Evolutionary conservation across 2,113 vertebrate genomes (phyloP), one percentile per base, ranked within the genome.

Genomic region (Hippocampus abdominalis): DNA sequence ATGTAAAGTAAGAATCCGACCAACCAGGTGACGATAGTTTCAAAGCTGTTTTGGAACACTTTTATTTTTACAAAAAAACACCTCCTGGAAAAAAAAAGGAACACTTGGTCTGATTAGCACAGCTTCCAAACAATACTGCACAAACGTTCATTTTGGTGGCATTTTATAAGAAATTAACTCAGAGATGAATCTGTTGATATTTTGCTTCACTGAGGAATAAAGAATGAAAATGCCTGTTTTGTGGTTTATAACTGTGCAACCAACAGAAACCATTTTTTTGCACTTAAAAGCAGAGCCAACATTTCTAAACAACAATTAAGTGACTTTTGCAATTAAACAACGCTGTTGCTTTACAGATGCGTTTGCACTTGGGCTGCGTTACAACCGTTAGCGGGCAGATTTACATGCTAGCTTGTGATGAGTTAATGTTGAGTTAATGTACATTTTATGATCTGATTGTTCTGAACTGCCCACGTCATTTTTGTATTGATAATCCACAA

Each of bases 151-250:
- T 62, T 63, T 20, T 63, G 20, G 9, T 7, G 11, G 11, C 42
- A 64, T 15, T 60, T 18, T 60, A 60, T 32, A 8, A 15, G 6
- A 60, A 60, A 60, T 18, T 6, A 4, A 57, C 23, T 54, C 13
- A 57, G 21, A 57, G 54, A 16, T 60, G 27, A 42, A 42, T 64
- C 5, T n/a, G 61, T n/a, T 36, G 61, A 64, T 44, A 44, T 44
- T 77, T 67, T 57, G 46, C 46, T 2, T 1, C 18, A 16, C 11
- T 63, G 40, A 64, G 68, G 49, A 85, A 74, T 75, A 76, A 86
- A 80, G 73, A 64, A 29, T 21, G 13, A 65, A 49, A 69, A 32
- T 46, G 6, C 11, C 40, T 73, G 68, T 21, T 75, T 66, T 73
- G 42, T 44, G 53, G 51, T 36, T 46, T 67, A 62, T 7, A n/a